Evolutionary conservation across 2,888 invertebrate genomes (phyloP), one percentile per base, ranked within the genome.

Genomic region (Spisula solida): DNA sequence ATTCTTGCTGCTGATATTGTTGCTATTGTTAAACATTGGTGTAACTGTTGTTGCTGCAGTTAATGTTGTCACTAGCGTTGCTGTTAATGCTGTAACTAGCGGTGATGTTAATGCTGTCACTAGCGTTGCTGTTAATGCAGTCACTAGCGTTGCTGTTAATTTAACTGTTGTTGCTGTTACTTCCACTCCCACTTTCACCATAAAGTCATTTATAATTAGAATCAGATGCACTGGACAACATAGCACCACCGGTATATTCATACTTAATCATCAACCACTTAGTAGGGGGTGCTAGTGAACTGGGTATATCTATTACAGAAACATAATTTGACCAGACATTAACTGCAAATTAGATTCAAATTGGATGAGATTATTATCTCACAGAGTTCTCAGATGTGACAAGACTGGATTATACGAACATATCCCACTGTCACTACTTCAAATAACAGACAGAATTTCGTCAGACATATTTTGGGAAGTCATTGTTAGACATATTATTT

Each of bases 401-500:
- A 34, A 34, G 34, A 34, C 34, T 2, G 16, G 75, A 75, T 75
- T 34, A n/a, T 75, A 31, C 25, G 34, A 25, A 75, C 75, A 6
- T 31, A 14, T 25, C 75, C 20, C 31, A 75, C 34, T 85, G 85
- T 85, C 85, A 78, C 34, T 41, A 31, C 25, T 4, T n/a, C 20
- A 85, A 55, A 34, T 55, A 56, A 41, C 34, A 31, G n/a, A 81
- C 29, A 29, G 48, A 51, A 86, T 86, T 81, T 86, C 86, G 81
- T 86, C 86, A 86, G 86, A 86, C 29, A 70, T 86, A 86, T 86
- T 86, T 86, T 48, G 47, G 70, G 29, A 14, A n/a, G 18, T 55
- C 34, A 41, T 51, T 55, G 79, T 75, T 25, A 12, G n/a, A 66
- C 75, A 41, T 20, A 79, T 85, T 85, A 79, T 85, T 79, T 56